Evolutionary conservation across 2,888 invertebrate genomes (phyloP), one percentile per base, ranked within the genome.

Genomic region (Notocelia uddmanniana): DNA sequence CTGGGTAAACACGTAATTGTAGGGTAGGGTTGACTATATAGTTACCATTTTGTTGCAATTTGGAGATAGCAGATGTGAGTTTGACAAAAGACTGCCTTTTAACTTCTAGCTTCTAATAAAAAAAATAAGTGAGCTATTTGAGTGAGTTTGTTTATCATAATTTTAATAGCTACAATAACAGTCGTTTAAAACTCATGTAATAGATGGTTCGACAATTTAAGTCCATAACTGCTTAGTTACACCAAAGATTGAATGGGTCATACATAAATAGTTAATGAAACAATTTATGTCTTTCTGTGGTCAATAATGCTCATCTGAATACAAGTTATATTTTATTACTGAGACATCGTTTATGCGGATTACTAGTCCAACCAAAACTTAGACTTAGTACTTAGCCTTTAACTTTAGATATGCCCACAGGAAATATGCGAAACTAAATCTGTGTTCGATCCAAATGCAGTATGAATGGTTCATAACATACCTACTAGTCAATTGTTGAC

Each of bases 1-100:
- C 85, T 86, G 83, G 73, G 78, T 87, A 88, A 90, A 84, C 79
- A 83, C 84, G 81, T 91, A 91, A 92, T 93, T 83, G 85, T 79
- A 71, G 88, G 90, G 88, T 91, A 74, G 71, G 76, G 76, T 80
- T 79, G 79, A 68, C 63, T 68, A 26, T 68, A 26, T 37, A 66
- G 63, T 68, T 52, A 73, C 54, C 71, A 69, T 74, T 72, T 72
- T 71, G 70, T 71, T 58, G 45, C 55, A 55, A 62, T 67, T 50
- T 58, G 10, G 21, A 18, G 31, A 60, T 59, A 71, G 71, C 74
- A 74, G 74, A 68, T 71, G 74, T n/a, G 45, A 18, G 52, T 66
- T 69, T 66, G 69, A 74, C 73, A 74, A 68, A 68, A 71, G 55
- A 69, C 37, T 58, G 31, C 54, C 45, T 60, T 60, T 41, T 21